Percentiles rank a stretch among this genome's conserved stretches.
Evolutionary conservation across 2,888 invertebrate genomes (phyloP).

Genomic region (Tiliacea citrago): DNA sequence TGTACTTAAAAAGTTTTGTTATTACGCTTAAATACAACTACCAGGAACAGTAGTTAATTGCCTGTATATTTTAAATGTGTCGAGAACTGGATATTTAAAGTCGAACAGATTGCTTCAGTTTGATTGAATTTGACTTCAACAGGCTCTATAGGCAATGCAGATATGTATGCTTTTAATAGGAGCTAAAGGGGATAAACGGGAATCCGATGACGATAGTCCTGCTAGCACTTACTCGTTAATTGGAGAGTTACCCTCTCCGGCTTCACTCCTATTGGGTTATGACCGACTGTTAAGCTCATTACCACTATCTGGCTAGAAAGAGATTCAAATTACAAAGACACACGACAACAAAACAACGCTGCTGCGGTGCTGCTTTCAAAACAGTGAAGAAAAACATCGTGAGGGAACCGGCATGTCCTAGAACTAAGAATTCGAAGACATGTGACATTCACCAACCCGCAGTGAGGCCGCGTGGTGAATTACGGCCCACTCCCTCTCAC

Average conservation of each 20-base stretch:
- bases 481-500: no score
- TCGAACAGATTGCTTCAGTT: slow-evolving; percentile 11
- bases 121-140: slow-evolving; percentile 17
- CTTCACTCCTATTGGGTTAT: slow-evolving; percentile 20
- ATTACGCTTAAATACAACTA: background rate
- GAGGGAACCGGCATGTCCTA: no score
- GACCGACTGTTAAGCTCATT: slow-evolving; percentile 23
- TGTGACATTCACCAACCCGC: no score
- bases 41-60: background rate
- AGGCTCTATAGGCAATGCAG: slow-evolving; percentile 1
- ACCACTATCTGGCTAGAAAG: background rate
- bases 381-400: no score
- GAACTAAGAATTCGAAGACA: no score
- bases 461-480: no score
- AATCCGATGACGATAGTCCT: slow-evolving; percentile 38
- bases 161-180: slow-evolving; percentile 36
- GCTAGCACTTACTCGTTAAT: slow-evolving; percentile 37
- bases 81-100: slow-evolving; percentile 7
- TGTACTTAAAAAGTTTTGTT: background rate
- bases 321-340: background rate
- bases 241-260: slow-evolving; percentile 31
- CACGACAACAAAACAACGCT: no score
- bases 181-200: slow-evolving; percentile 24
- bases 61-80: background rate
- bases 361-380: background rate